phyloP scores from a whole-genome alignment of 2,797 vertebrate genomes.

The Crocidura indochinensis region DNA sequence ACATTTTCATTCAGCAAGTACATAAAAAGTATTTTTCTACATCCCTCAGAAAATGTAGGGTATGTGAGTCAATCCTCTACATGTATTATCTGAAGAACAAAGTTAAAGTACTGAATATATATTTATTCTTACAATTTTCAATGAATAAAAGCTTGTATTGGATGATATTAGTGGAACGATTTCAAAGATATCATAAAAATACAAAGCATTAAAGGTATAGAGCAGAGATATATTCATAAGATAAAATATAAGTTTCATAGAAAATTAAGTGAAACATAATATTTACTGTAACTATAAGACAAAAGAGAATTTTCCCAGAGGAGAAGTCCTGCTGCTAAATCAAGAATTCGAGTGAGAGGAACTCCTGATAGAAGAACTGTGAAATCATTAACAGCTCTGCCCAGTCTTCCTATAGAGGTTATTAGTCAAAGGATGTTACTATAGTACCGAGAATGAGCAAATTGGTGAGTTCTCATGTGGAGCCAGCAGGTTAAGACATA shows the following conservation, averaged over 20 bases:
- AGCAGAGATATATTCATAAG: background rate
- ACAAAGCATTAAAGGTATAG: background rate
- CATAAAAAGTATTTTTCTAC: background rate
- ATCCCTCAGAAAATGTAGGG: background rate
- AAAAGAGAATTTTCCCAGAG: constrained; percentile 3
- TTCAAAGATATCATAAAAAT: background rate
- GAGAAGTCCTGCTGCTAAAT: background rate
- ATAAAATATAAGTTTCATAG: background rate
- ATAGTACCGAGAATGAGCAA: constrained; percentile 61
- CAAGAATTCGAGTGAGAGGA: background rate
- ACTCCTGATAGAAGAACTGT: background rate
- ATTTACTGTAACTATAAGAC: constrained; percentile 7
- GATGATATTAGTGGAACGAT: background rate
- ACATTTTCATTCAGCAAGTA: constrained; percentile 48
- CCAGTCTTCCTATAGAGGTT: constrained; percentile 74
- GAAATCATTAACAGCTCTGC: constrained; percentile 59
- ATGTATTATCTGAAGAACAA: constrained; percentile 1
- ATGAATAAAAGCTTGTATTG: constrained; percentile 23
- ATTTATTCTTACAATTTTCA: background rate
- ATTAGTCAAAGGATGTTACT: constrained; percentile 53
- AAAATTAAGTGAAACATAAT: constrained; percentile 38
- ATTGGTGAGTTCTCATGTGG: constrained; percentile 45
- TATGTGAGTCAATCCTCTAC: constrained; percentile 10
- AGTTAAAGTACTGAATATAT: background rate
- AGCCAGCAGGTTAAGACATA: constrained; percentile 70